A percentile compares a stretch with the other conserved stretches of the same genome.
These are phyloP conservation scores for Ispidina lecontei DNA, from an alignment of 2,797 vertebrate species.

Conservation along the genomic window DNA sequence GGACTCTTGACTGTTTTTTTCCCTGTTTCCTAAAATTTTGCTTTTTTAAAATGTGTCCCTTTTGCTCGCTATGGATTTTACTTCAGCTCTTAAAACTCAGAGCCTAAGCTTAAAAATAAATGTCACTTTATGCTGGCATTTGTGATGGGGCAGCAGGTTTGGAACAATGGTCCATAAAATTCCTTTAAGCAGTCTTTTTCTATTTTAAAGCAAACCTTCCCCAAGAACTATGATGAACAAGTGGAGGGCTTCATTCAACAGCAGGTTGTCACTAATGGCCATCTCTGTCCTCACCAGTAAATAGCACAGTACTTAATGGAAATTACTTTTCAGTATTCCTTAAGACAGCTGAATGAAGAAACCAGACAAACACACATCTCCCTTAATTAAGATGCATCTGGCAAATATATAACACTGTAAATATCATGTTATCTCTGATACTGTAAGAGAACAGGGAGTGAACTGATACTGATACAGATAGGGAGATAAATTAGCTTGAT, in stretches of 20 bases:
- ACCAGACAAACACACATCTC: neutral
- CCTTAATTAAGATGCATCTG: slow-evolving; percentile 40
- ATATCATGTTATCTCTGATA: neutral
- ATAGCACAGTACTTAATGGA: slow-evolving; percentile 27
- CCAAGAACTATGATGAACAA: slow-evolving; percentile 14
- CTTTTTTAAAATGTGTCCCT: neutral
- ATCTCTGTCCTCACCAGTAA: slow-evolving; percentile 29
- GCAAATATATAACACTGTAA: slow-evolving; percentile 10
- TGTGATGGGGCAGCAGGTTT: neutral
- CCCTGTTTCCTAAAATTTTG: neutral
- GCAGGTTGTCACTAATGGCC: slow-evolving; percentile 34
- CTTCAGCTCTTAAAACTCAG: neutral
- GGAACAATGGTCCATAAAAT: neutral
- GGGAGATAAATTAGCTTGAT: slow-evolving; percentile 44
- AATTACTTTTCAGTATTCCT: slow-evolving; percentile 40
- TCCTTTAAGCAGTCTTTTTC: neutral
- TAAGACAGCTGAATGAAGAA: slow-evolving; percentile 29
- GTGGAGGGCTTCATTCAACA: neutral
- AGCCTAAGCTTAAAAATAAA: slow-evolving; percentile 34
- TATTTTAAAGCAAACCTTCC: neutral
- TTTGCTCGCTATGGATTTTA: neutral
- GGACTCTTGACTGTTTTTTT: neutral
- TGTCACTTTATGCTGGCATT: neutral
- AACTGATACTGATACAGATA: slow-evolving; percentile 26
- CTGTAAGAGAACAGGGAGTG: slow-evolving; percentile 1